These are phyloP conservation scores for Neoaliturus tenellus DNA, from an alignment of 2,888 invertebrate species.

Conservation along the genomic window DNA sequence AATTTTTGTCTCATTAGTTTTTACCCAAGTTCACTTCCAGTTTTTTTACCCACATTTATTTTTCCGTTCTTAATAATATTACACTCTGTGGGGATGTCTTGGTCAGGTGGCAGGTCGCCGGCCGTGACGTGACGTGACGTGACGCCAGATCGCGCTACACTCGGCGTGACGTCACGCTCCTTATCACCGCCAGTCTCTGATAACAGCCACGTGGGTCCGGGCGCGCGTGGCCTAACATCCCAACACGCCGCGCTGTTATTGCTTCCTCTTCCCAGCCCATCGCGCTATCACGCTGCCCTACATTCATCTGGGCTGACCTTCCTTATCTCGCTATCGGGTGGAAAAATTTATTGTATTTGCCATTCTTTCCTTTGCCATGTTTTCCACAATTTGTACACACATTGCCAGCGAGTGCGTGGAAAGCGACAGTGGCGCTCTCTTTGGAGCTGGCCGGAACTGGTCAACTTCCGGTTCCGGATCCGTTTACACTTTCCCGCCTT, in stretches of 20 bases:
- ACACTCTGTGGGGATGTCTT: no score
- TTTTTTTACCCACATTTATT: no score
- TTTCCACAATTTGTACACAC: no score
- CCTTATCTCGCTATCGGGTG: background rate
- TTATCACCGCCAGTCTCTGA: slow-evolving; percentile 3
- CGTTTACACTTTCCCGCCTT: background rate
- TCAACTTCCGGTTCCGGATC: background rate
- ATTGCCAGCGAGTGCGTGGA: no score
- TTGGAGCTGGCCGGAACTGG: no score
- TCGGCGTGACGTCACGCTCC: slow-evolving; percentile 1
- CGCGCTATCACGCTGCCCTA: background rate
- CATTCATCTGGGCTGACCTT: background rate
- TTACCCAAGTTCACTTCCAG: no score
- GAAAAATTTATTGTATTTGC: background rate
- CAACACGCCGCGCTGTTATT: background rate
- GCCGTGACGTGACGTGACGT: background rate
- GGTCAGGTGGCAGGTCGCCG: background rate
- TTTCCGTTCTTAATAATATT: no score
- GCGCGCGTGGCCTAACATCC: background rate
- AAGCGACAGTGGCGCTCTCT: no score
- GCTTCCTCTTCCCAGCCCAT: background rate
- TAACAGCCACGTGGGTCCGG: slow-evolving; percentile 5
- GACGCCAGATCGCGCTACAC: background rate
- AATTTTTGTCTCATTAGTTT: no score
- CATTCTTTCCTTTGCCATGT: background rate